phyloP scores from a whole-genome alignment of 1,140 invertebrate species.

The Lamellibrachia luymesi region DNA sequence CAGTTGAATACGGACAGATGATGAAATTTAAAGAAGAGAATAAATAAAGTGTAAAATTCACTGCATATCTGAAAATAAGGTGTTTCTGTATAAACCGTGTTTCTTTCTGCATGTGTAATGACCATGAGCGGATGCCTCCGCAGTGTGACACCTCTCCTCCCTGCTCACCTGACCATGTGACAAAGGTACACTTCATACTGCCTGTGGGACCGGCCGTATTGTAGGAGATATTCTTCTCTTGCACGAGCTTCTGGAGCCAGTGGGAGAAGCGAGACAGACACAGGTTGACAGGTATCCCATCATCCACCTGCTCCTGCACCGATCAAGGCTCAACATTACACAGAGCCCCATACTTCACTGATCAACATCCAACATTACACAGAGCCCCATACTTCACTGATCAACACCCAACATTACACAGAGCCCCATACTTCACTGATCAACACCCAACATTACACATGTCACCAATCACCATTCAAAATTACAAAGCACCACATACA shows the following conservation, averaged over 20 bases:
- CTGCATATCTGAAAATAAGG: no score
- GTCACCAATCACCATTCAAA: not conserved
- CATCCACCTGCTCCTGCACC: constrained; percentile 49
- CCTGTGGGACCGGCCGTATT: constrained; percentile 1
- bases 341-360: not conserved
- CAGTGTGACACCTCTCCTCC: not conserved
- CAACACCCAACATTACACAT: not conserved
- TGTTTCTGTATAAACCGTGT: no score
- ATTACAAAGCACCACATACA: not conserved
- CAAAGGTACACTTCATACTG: constrained; percentile 38
- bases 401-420: not conserved
- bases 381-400: not conserved
- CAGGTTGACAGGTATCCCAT: constrained; percentile 47
- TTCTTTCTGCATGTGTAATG: no score
- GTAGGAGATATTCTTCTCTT: constrained; percentile 41
- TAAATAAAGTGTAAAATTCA: no score
- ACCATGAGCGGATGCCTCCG: no score
- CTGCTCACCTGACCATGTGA: constrained; percentile 53
- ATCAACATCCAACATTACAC: not conserved
- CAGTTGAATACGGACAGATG: no score
- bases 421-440: not conserved
- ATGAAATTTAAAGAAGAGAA: no score
- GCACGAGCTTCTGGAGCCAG: constrained; percentile 44
- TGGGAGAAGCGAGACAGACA: constrained; percentile 47
- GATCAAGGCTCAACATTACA: not conserved